Evolutionary conservation across 1,140 invertebrate genomes (phyloP), one percentile per base, ranked within the genome.

Genomic region (Drosophila pallidifrons): DNA sequence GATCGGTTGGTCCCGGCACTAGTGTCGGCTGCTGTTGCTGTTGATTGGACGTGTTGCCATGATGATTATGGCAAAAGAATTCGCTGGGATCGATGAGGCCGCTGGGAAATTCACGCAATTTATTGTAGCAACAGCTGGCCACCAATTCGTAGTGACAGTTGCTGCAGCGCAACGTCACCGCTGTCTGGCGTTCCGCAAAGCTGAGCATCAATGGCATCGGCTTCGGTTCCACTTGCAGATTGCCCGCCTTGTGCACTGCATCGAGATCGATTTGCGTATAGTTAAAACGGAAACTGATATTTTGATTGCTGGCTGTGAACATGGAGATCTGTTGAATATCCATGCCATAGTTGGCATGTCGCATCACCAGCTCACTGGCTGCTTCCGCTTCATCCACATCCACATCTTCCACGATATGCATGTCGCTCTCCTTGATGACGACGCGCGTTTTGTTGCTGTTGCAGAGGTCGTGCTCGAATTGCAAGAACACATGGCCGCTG

Each of bases 1-100:
- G 65, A 45, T 92, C 83, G 0, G 5, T 28, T 6, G 11, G 11
- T 1, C 46, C 47, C 0, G 91, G 91, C 38, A 89, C 66, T 15
- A 92, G 13, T 11, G 51, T 65, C 1, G 51, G 5, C 6, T 55
- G 47, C n/a, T 63, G 35, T 3, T 38, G 35, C 8, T 38, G 35
- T 25, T 25, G 20, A 25, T 25, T 13, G 16, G 20, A 20, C 6
- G 54, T 47, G 0, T 45, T 1, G 10, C 58, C 70, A 30, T 88
- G 83, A 35, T 88, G 83, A 41, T 20, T 77, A 66, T 91, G 91
- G 47, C 91, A 91, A n/a, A 92, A 91, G 66, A 91, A 91, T 30
- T 91, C 91, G 11, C 71, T 77, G 8, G 82, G 71, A 76, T 91
- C 87, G 32, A 91, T 68, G 1, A 90, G 46, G 5, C 91, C 80